Percentiles rank a stretch among this genome's conserved stretches.
phyloP scores from a whole-genome alignment of 2,113 vertebrate species.

The Neogobius melanostomus region DNA sequence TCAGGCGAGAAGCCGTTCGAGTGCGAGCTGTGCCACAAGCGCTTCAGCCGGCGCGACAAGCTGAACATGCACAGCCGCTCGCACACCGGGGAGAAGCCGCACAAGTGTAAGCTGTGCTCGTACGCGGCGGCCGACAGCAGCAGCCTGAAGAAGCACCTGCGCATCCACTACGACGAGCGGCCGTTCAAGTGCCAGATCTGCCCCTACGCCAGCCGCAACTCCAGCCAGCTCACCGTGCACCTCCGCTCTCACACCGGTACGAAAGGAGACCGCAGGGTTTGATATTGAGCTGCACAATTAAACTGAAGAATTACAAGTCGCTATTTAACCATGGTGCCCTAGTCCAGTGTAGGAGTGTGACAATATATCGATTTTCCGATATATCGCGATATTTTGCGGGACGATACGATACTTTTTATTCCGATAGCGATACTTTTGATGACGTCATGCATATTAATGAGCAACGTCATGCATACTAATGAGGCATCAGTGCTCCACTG shows the following conservation, averaged over 20 bases:
- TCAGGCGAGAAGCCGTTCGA: constrained; percentile 95
- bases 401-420: too few species aligned
- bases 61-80: constrained; percentile 94
- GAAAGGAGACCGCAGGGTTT: neutral
- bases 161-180: constrained; percentile 91
- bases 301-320: too few species aligned
- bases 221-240: constrained; percentile 96
- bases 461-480: too few species aligned
- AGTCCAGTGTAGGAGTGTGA: too few species aligned
- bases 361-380: too few species aligned
- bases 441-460: too few species aligned
- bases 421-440: too few species aligned
- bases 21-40: constrained; percentile 91
- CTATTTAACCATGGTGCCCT: too few species aligned
- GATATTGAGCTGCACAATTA: too few species aligned
- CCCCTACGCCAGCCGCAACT: constrained; percentile 94
- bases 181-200: constrained; percentile 98
- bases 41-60: constrained; percentile 94
- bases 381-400: too few species aligned
- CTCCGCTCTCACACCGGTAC: constrained; percentile 88
- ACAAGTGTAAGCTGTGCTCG: constrained; percentile 92
- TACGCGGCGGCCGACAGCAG: constrained; percentile 95
- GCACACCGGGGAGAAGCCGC: constrained; percentile 93
- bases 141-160: constrained; percentile 95
- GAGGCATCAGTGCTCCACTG: too few species aligned